Percentiles rank a stretch among this genome's conserved stretches.
Conservation (phyloP, 2,797 vertebrate genomes). For the Pipistrellus kuhlii region DNA sequence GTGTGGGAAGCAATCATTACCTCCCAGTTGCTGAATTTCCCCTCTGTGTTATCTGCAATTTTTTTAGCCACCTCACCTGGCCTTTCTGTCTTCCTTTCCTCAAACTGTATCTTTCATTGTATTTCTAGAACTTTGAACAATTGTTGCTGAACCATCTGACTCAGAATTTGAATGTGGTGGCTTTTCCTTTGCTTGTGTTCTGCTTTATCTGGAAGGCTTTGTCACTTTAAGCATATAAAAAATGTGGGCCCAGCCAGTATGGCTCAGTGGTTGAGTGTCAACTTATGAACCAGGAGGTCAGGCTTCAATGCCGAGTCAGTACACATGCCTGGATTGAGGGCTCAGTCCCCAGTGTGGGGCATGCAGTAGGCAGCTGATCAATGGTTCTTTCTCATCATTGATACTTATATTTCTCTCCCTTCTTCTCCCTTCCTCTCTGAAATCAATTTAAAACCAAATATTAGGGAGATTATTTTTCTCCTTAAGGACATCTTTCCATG, state of each 20-base stretch:
- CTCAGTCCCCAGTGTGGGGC: too few species aligned
- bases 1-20: not conserved
- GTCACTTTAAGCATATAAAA: conserved; percentile 23
- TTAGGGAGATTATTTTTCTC: conserved; percentile 56
- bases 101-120: not conserved
- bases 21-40: not conserved
- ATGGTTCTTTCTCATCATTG: not conserved
- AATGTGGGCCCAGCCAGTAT: not conserved
- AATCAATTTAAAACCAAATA: not conserved
- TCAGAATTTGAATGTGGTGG: not conserved
- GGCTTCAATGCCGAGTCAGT: too few species aligned
- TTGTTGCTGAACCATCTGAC: not conserved
- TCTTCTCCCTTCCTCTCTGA: not conserved
- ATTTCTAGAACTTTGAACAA: not conserved
- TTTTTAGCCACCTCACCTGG: not conserved
- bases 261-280: too few species aligned
- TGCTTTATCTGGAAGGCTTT: conserved; percentile 15
- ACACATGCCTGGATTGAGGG: too few species aligned
- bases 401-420: not conserved
- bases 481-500: not conserved
- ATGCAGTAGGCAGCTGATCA: not conserved
- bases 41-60: not conserved
- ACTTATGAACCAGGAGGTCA: too few species aligned
- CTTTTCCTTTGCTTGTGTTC: conserved; percentile 55
- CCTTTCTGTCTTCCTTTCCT: not conserved